These are phyloP conservation scores for Emberiza fucata DNA, from an alignment of 2,113 vertebrate species.

Conservation along the genomic window DNA sequence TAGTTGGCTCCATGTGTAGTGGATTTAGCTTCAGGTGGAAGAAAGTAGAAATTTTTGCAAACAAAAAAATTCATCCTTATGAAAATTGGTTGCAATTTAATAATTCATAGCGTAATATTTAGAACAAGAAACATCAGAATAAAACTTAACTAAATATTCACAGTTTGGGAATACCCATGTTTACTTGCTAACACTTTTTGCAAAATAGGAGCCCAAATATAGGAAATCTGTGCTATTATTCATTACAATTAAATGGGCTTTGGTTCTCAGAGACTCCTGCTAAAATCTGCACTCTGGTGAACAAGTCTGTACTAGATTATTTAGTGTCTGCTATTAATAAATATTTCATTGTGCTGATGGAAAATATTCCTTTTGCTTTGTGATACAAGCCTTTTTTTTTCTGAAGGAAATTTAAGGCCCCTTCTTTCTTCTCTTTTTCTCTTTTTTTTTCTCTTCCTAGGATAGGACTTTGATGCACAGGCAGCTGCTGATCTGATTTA, in stretches of 20 bases:
- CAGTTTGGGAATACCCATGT: constrained; percentile 79
- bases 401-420: neutral
- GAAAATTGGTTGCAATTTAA: constrained; percentile 58
- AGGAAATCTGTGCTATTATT: constrained; percentile 73
- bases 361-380: constrained; percentile 85
- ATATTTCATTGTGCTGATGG: constrained; percentile 84
- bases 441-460: neutral
- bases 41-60: constrained; percentile 42
- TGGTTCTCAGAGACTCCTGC: constrained; percentile 64
- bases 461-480: neutral
- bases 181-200: constrained; percentile 72
- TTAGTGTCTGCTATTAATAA: constrained; percentile 79
- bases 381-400: constrained; percentile 75
- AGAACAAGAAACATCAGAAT: constrained; percentile 65
- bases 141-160: constrained; percentile 84
- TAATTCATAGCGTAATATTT: constrained; percentile 73
- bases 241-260: constrained; percentile 68
- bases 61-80: constrained; percentile 35
- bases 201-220: constrained; percentile 68
- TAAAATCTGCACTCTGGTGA: constrained; percentile 51
- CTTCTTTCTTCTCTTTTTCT: neutral
- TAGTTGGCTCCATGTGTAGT: neutral
- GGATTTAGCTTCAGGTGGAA: constrained; percentile 24
- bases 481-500: neutral
- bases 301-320: constrained; percentile 51